These are phyloP conservation scores for Orthosia gracilis DNA, from an alignment of 2,888 invertebrate genomes.

Conservation along the genomic window DNA sequence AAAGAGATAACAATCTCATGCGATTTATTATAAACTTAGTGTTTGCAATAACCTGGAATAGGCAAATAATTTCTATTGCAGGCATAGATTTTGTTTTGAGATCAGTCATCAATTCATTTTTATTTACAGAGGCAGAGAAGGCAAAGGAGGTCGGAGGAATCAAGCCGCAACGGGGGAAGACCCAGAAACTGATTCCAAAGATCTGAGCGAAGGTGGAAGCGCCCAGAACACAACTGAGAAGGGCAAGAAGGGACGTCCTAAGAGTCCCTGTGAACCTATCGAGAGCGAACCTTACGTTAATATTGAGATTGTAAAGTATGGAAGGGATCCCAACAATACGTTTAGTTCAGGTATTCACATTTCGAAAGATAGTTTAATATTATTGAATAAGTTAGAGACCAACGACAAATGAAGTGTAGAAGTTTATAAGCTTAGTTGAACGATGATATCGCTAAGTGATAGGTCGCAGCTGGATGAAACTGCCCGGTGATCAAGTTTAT, in stretches of 20 bases:
- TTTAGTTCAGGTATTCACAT: slow-evolving; percentile 92
- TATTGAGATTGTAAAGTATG: slow-evolving; percentile 93
- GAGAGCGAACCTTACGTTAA: slow-evolving; percentile 93
- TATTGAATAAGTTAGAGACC: neutral
- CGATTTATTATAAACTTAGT: too few relatives aligned
- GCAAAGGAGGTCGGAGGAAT: slow-evolving; percentile 84
- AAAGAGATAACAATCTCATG: too few relatives aligned
- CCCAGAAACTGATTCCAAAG: slow-evolving; percentile 73
- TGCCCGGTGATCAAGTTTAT: neutral
- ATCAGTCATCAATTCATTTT: neutral
- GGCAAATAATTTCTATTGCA: too few relatives aligned
- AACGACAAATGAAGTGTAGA: neutral
- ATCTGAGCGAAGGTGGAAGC: slow-evolving; percentile 68
- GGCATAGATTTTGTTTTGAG: too few relatives aligned
- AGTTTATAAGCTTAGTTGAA: neutral
- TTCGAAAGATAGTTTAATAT: too few relatives aligned
- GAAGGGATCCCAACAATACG: slow-evolving; percentile 93
- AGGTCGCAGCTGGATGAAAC: neutral
- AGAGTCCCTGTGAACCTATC: slow-evolving; percentile 93
- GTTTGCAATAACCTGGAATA: too few relatives aligned
- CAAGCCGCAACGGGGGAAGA: slow-evolving; percentile 74
- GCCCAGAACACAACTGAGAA: slow-evolving; percentile 80
- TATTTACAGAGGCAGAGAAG: slow-evolving; percentile 82
- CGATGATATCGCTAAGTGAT: neutral
- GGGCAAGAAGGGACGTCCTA: slow-evolving; percentile 88